Evolutionary conservation across 2,113 vertebrate species (phyloP).

Genomic region (Etheostoma spectabile): DNA sequence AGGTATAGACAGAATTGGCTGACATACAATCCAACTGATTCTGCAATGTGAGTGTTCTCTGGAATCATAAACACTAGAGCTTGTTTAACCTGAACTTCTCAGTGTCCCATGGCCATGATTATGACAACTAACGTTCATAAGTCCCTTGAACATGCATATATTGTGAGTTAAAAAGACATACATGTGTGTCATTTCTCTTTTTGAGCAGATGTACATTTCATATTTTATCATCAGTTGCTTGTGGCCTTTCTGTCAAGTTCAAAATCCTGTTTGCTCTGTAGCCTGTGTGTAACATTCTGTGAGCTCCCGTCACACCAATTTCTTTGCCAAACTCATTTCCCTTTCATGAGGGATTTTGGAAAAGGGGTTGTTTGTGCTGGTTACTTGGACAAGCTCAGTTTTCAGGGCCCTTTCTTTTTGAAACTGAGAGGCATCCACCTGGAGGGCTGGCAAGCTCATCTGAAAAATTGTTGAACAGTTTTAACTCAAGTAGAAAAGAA

Average conservation of each 20-base stretch:
- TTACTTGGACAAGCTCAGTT: conserved; percentile 71
- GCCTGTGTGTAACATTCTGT: conserved; percentile 75
- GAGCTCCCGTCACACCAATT: conserved; percentile 71
- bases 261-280: conserved; percentile 74
- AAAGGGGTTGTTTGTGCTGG: conserved; percentile 70
- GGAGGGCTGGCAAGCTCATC: conserved; percentile 57
- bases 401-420: conserved; percentile 59
- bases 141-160: neutral
- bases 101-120: conserved; percentile 23
- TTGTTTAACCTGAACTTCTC: conserved; percentile 58
- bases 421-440: conserved; percentile 73
- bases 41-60: conserved; percentile 34
- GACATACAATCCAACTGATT: conserved; percentile 56
- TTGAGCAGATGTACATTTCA: conserved; percentile 14
- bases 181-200: conserved; percentile 12
- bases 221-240: conserved; percentile 52
- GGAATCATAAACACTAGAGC: conserved; percentile 51
- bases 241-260: conserved; percentile 56
- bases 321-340: conserved; percentile 77
- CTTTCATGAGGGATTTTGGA: conserved; percentile 76
- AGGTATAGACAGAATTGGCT: conserved; percentile 57
- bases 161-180: neutral
- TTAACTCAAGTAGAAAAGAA: conserved; percentile 27
- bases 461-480: conserved; percentile 52
- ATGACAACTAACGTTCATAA: conserved; percentile 8